These are phyloP conservation scores for Anhinga anhinga DNA, from an alignment of 2,113 vertebrate species.

Conservation along the genomic window DNA sequence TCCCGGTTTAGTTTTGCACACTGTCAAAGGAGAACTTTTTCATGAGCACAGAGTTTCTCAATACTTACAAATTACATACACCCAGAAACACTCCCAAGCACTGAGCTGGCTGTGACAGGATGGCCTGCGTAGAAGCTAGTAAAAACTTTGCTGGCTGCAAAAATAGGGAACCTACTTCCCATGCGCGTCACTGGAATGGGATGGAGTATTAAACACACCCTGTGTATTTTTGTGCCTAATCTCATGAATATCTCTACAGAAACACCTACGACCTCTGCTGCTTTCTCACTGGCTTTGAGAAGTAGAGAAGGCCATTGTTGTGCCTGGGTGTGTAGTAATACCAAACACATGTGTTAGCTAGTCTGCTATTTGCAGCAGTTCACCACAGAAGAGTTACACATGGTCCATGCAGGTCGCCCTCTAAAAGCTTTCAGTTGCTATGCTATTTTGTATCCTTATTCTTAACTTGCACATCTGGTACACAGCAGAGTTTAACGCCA, in stretches of 20 bases:
- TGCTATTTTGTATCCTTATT: neutral
- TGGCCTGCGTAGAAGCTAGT: neutral
- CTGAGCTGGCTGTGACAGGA: neutral
- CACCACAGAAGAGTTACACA: no score
- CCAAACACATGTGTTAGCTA: no score
- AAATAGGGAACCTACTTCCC: neutral
- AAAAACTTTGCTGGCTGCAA: neutral
- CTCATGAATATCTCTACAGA: neutral
- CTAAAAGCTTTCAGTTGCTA: neutral
- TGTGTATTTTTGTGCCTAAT: neutral
- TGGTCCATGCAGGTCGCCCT: no score
- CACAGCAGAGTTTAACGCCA: neutral
- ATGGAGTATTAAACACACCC: neutral
- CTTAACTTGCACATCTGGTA: neutral
- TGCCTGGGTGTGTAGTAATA: no score
- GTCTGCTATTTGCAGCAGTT: no score
- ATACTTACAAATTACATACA: neutral
- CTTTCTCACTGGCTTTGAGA: neutral
- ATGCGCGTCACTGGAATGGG: fast-evolving
- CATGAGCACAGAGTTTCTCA: fast-evolving
- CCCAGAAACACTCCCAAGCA: neutral
- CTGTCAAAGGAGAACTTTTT: neutral
- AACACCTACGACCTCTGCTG: neutral
- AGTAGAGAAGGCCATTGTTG: no score
- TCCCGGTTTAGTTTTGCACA: neutral